These are phyloP conservation scores for Drosophila busckii DNA, from an alignment of 1,140 invertebrate genomes.

Conservation along the genomic window DNA sequence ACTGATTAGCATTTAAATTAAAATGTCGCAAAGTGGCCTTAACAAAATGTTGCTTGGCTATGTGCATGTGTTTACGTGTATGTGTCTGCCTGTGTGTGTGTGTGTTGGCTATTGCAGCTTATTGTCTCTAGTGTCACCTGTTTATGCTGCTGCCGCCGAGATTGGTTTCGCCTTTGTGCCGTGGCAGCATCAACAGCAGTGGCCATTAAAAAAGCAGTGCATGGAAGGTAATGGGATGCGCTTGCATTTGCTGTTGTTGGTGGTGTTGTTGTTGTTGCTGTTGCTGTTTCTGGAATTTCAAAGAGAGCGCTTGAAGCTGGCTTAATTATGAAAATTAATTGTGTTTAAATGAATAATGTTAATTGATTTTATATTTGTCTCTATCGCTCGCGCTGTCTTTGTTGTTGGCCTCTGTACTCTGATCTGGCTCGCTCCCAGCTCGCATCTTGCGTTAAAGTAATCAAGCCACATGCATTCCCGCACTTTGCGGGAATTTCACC, in stretches of 20 bases:
- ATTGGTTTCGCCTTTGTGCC: slow-evolving; percentile 55
- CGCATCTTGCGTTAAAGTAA: slow-evolving; percentile 15
- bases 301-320: slow-evolving; percentile 14
- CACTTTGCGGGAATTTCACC: slow-evolving; percentile 15
- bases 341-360: slow-evolving; percentile 59
- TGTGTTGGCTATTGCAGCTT: slow-evolving; percentile 41
- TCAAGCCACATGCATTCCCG: slow-evolving; percentile 12
- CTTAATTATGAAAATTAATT: slow-evolving; percentile 68
- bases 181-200: slow-evolving; percentile 8
- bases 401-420: too few species aligned
- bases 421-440: not conserved
- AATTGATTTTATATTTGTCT: slow-evolving; percentile 56
- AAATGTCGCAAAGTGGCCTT: slow-evolving; percentile 74
- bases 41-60: slow-evolving; percentile 62
- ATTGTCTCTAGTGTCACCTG: slow-evolving; percentile 60
- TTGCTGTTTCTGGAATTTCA: slow-evolving; percentile 28
- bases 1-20: slow-evolving; percentile 76
- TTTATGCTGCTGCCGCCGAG: slow-evolving; percentile 53
- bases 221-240: slow-evolving; percentile 5
- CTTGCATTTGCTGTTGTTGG: slow-evolving; percentile 1
- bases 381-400: not conserved
- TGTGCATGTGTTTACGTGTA: not conserved
- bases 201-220: slow-evolving; percentile 7
- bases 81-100: slow-evolving; percentile 1
- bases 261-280: not conserved